Evolutionary conservation across 2,113 vertebrate species (phyloP), one percentile per base, ranked within the genome.

Genomic region (Gavialis gangeticus): DNA sequence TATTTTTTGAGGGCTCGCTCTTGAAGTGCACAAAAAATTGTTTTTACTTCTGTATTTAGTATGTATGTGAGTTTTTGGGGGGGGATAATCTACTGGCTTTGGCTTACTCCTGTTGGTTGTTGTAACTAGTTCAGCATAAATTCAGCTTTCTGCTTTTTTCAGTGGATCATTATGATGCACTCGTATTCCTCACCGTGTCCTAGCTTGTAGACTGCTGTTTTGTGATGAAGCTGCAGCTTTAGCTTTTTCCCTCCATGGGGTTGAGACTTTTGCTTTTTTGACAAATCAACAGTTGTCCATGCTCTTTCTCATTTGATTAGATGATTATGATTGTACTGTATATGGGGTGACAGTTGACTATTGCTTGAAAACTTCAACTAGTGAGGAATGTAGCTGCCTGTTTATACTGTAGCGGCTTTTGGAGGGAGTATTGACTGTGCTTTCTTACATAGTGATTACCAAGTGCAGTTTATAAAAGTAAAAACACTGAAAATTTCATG

Each of bases 341-440:
- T 28, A 16, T 66, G 64, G n/a, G 64, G 18, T 66, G 64, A 66
- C 28, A n/a, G 6, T 28, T 30, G 28, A 8, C 28, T 66, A n/a
- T 28, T 15, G 30, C 12, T 66, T 85, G 84, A 79, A 87, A 37
- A 83, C 93, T 95, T 96, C 96, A 96, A 87, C 96, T 11, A 19
- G 66, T 18, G 54, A 91, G 85, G 84, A 95, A 87, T 87, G 87
- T 84, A 88, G 60, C 86, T 89, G 96, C 79, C 94, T 93, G 95
- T 94, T 95, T 93, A 86, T 75, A 94, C 84, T 37, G 73, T 1
- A 1, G 91, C 88, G n/a, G 92, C 91, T 94, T 18, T 66, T 96
- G 86, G 89, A 94, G 93, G 76, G 76, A 92, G 75, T 84, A 9
- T 16, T 0, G 2, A n/a, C 30, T 67, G 64, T 67, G 56, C 85